Conservation (phyloP, 2,113 vertebrate genomes). For the Pyrgilauda ruficollis region DNA sequence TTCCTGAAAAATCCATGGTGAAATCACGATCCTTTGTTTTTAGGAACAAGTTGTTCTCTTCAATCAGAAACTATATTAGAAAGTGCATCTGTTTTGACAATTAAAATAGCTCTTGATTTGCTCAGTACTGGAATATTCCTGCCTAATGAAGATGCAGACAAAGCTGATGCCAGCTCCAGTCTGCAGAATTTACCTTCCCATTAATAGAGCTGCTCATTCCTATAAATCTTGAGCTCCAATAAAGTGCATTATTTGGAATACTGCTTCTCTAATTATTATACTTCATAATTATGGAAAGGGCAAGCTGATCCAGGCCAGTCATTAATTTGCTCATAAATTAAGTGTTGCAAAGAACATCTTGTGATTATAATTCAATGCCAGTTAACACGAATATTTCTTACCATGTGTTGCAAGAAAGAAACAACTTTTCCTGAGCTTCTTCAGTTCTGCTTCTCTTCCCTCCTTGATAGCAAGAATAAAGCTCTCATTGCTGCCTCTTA, state of each 20-base stretch:
- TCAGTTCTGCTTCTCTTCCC: not conserved
- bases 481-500: not conserved
- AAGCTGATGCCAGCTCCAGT: not conserved
- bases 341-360: conserved; percentile 39
- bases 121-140: not conserved
- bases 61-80: not conserved
- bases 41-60: not conserved
- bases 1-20: not conserved
- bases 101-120: not conserved
- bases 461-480: not conserved
- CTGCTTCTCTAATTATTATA: conserved; percentile 18
- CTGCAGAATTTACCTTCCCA: not conserved
- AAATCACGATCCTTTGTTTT: not conserved
- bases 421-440: not conserved
- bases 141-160: not conserved
- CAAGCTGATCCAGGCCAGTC: conserved; percentile 5
- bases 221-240: not conserved
- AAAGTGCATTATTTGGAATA: conserved; percentile 34
- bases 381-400: conserved; percentile 24
- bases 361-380: conserved; percentile 11
- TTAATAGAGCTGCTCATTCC: not conserved
- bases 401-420: not conserved
- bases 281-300: not conserved
- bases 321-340: conserved; percentile 32
- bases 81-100: not conserved